A percentile compares a stretch with the other conserved stretches of the same genome.
phyloP scores from a whole-genome alignment of 2,888 invertebrate species.

The Agonopterix alstromeriana region DNA sequence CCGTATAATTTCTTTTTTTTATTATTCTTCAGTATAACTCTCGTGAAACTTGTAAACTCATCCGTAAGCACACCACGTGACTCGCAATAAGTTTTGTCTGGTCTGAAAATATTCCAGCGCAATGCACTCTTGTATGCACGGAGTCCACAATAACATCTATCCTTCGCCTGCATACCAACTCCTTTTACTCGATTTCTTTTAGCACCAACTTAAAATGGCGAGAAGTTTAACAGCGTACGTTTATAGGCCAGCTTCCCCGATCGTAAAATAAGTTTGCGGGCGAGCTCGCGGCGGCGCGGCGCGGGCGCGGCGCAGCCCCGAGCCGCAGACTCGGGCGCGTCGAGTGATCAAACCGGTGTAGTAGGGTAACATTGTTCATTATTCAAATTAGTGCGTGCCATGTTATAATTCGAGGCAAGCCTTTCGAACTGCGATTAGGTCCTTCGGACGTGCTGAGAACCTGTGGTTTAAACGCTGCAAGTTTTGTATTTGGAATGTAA shows the following conservation, averaged over 20 bases:
- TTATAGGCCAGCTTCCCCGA: conserved; percentile 50
- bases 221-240: conserved; percentile 38
- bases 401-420: conserved; percentile 59
- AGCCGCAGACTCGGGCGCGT: conserved; percentile 15
- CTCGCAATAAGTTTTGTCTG: no score
- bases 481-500: neutral
- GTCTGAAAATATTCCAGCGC: neutral
- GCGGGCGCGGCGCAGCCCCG: conserved; percentile 10
- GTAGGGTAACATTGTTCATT: conserved; percentile 65
- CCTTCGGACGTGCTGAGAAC: conserved; percentile 16
- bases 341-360: conserved; percentile 67
- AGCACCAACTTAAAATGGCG: conserved; percentile 23
- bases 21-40: no score
- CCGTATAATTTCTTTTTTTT: no score
- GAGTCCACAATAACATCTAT: no score
- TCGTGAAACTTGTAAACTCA: no score
- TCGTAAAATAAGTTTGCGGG: conserved; percentile 27
- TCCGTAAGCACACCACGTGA: no score
- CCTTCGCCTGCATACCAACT: no score
- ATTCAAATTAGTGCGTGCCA: conserved; percentile 67
- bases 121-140: neutral
- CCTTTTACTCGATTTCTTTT: conserved; percentile 13
- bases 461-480: conserved; percentile 3
- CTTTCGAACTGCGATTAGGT: conserved; percentile 40
- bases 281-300: conserved; percentile 24